A percentile compares a stretch with the other conserved stretches of the same genome.
phyloP scores from a whole-genome alignment of 2,113 vertebrate species.

The Daboia siamensis region DNA sequence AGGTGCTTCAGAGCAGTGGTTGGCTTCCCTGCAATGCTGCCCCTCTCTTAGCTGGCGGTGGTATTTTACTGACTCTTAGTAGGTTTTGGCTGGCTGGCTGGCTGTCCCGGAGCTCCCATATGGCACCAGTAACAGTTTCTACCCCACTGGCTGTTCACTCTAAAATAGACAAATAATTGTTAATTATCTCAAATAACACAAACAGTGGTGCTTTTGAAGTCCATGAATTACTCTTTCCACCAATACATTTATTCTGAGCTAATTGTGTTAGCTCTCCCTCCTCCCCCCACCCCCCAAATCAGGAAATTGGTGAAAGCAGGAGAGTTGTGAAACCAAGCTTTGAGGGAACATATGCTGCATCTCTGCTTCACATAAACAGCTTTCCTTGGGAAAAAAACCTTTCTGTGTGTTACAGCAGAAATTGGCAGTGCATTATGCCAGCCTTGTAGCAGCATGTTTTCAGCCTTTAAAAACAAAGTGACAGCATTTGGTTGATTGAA shows the following conservation, averaged over 20 bases:
- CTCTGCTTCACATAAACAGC: background rate
- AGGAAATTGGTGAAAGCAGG: background rate
- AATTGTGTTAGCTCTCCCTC: background rate
- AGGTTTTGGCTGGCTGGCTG: background rate
- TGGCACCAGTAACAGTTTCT: background rate
- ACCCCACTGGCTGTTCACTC: background rate
- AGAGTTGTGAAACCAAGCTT: background rate
- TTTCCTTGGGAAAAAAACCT: background rate
- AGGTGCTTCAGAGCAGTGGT: background rate
- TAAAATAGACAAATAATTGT: slow-evolving; percentile 15
- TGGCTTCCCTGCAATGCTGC: background rate
- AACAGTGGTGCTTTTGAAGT: background rate
- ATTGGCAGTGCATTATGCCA: background rate
- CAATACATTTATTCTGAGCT: background rate
- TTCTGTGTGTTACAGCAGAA: background rate
- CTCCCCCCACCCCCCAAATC: background rate
- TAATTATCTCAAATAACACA: slow-evolving; percentile 13
- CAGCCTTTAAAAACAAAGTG: background rate
- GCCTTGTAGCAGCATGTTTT: background rate
- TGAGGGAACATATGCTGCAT: background rate
- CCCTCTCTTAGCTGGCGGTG: background rate
- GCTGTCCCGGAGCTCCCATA: background rate
- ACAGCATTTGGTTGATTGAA: background rate
- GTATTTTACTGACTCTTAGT: background rate
- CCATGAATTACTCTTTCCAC: background rate